Conservation (phyloP, 2,113 vertebrate species). For the Phylloscopus whistleri region DNA sequence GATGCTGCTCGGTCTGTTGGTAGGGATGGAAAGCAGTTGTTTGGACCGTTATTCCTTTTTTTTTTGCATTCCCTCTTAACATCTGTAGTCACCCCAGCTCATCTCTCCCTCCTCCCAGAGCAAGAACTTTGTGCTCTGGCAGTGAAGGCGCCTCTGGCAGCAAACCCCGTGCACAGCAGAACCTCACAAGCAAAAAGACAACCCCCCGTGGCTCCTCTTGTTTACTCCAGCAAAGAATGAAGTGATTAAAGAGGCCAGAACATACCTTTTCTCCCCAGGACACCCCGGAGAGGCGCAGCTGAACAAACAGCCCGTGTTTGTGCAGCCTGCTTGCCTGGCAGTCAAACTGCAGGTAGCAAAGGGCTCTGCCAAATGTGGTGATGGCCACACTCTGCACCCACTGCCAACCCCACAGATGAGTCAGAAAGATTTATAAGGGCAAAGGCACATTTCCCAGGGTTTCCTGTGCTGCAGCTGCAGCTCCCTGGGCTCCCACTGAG, state of each 20-base stretch:
- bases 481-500: neutral
- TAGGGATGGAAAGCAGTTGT: neutral
- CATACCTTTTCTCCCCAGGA: conserved; percentile 82
- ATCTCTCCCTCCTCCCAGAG: neutral
- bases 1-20: neutral
- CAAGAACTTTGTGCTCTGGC: neutral
- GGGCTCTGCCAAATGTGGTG: neutral
- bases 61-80: neutral
- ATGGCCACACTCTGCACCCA: neutral
- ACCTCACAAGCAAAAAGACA: conserved; percentile 26
- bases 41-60: neutral
- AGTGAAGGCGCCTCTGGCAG: neutral
- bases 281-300: conserved; percentile 78
- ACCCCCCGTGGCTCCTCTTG: conserved; percentile 70
- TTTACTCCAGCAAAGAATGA: conserved; percentile 80
- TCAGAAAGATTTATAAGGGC: neutral
- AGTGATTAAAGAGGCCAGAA: conserved; percentile 89
- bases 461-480: neutral
- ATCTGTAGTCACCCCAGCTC: neutral
- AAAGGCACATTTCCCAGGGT: neutral
- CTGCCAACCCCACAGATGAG: neutral
- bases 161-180: neutral
- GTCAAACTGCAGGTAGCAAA: conserved; percentile 32
- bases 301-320: conserved; percentile 82
- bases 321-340: conserved; percentile 31